Evolutionary conservation across 2,113 vertebrate genomes (phyloP).

Genomic region (Passer montanus): DNA sequence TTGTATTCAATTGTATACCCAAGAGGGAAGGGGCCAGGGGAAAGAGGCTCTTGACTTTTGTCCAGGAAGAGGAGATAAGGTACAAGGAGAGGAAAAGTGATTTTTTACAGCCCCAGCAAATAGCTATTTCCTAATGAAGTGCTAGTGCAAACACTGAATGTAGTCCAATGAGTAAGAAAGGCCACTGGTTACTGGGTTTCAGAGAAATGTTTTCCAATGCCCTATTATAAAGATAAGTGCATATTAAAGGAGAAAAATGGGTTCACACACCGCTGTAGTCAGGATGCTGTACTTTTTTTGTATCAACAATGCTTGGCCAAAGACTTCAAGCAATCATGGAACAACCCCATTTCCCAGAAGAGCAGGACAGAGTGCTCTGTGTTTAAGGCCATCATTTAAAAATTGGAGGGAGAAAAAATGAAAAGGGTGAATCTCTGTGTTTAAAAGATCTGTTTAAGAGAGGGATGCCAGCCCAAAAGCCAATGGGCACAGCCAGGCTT

Average conservation of each 20-base stretch:
- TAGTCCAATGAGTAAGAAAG: slow-evolving; percentile 39
- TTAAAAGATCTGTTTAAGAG: background rate
- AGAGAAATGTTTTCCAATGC: background rate
- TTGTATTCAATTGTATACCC: background rate
- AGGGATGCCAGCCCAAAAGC: background rate
- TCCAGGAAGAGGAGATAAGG: slow-evolving; percentile 64
- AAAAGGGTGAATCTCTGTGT: background rate
- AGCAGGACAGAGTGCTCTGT: background rate
- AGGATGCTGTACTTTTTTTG: background rate
- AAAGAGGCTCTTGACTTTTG: slow-evolving; percentile 42
- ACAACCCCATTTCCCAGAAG: background rate
- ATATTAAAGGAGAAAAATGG: background rate
- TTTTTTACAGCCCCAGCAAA: slow-evolving; percentile 43
- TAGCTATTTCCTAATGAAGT: slow-evolving; percentile 35
- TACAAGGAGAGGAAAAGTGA: slow-evolving; percentile 42
- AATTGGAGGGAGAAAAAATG: background rate
- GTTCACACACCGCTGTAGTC: background rate
- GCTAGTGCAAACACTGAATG: background rate
- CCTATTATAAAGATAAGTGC: background rate
- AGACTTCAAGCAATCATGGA: background rate
- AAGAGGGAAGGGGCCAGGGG: background rate
- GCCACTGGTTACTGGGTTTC: background rate
- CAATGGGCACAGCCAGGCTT: background rate
- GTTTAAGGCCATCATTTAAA: background rate
- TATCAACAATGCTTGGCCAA: background rate